Evolutionary conservation across 1,140 invertebrate genomes (phyloP), one percentile per base, ranked within the genome.

Genomic region (Drosophila funebris): DNA sequence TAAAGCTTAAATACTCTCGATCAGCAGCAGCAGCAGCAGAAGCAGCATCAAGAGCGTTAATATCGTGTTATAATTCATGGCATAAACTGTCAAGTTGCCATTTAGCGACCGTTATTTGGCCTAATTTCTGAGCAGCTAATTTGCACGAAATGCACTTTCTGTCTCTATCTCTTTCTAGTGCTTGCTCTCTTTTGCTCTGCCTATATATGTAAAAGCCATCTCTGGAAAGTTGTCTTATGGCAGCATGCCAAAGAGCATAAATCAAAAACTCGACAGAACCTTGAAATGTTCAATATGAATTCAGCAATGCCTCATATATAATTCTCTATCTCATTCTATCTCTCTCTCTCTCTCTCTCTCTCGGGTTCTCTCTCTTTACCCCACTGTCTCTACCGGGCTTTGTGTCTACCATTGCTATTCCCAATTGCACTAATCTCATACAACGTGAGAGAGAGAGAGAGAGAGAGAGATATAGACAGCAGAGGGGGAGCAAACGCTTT

Each of bases 381-480:
- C 9, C 36, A 60, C 7, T 22, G 41, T 43, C 5, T 18, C 50
- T 46, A 1, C 11, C n/a, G 18, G 7, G 36, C 43, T 14, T 14
- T 14, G 20, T 63, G 48, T 43, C 22, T 52, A 4, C 36, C 24
- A 44, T 24, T 18, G 31, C 33, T 14, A 41, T 52, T 64, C 16
- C 58, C 53, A 63, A 69, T 76, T 80, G 82, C 73, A 84, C 82
- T 85, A 85, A 84, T 84, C 81, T 76, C 73, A 46, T 66, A 68
- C 63, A 41, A 20, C 22, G 13, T n/a, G 33, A 24, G 43, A 60
- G 60, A 31, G 13, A 39, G 31, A 31, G 20, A 44, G 20, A 44
- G 20, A 46, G 43, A 24, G 11, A n/a, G 43, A n/a, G 20, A 13
- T 11, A 6, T 0, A 24, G 20, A 22, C 1, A 44, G 18, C 2